Percentiles rank a stretch among this genome's conserved stretches.
Conservation (phyloP, 37 sponge, comb jelly and placozoan species). For the Chondrilla cf. caribensis region DNA sequence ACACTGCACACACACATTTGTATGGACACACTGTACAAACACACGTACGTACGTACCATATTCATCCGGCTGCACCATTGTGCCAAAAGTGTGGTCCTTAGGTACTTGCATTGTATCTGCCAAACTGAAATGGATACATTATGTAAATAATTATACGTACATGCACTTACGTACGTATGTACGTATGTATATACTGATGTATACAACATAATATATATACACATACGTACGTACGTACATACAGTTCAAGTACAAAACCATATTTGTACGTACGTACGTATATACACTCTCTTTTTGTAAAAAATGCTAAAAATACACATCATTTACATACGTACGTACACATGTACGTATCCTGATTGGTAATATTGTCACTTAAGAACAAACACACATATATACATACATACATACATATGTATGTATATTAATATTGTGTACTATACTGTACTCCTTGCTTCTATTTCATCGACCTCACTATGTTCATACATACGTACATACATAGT, state of each 20-base stretch:
- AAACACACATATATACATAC: neutral
- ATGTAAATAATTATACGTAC: no score
- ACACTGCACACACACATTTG: neutral
- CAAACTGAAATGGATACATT: no score
- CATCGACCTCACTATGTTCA: no score
- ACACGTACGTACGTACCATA: slow-evolving; percentile 52
- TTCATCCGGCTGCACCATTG: slow-evolving; percentile 80
- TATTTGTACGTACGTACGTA: neutral
- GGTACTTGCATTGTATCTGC: slow-evolving; percentile 79
- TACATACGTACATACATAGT: no score
- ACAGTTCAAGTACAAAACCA: neutral
- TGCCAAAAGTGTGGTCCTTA: slow-evolving; percentile 86
- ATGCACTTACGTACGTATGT: no score
- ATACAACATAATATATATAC: no score
- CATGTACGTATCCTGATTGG: neutral
- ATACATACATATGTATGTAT: neutral
- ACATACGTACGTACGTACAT: no score
- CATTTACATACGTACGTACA: neutral
- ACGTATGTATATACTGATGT: no score
- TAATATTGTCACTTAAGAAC: no score
- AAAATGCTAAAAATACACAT: neutral
- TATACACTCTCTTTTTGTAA: no score
- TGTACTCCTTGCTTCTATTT: no score
- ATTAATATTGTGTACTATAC: neutral
- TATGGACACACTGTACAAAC: slow-evolving; percentile 47